These are phyloP conservation scores for Candoia aspera DNA, from an alignment of 2,113 vertebrate genomes.

Conservation along the genomic window DNA sequence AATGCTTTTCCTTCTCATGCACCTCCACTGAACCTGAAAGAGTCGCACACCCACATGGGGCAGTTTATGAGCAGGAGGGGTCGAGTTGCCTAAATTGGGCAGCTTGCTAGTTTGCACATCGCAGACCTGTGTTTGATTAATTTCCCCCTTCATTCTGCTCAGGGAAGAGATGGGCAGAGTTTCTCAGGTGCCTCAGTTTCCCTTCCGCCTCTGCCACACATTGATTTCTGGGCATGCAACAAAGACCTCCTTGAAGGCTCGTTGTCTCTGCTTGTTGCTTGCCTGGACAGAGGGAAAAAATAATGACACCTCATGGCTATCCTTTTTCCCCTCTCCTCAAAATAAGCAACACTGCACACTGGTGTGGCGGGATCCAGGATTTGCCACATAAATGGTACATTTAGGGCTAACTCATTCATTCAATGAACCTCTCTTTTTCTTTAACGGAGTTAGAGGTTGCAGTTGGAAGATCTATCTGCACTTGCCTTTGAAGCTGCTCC, in stretches of 20 bases:
- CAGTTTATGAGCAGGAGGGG: not conserved
- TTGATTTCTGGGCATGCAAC: not conserved
- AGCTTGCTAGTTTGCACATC: not conserved
- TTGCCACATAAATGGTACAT: not conserved
- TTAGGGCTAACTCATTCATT: not conserved
- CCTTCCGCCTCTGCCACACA: not conserved
- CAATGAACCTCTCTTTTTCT: no score
- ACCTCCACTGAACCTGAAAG: not conserved
- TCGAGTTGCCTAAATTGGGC: not conserved
- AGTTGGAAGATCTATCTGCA: no score
- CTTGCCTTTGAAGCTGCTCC: no score
- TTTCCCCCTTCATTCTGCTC: not conserved
- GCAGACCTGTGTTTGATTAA: not conserved
- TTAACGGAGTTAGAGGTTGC: no score
- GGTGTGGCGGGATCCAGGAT: not conserved
- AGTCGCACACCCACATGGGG: not conserved
- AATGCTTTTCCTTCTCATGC: not conserved
- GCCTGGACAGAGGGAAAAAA: not conserved
- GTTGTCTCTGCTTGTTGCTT: not conserved
- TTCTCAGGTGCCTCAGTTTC: not conserved
- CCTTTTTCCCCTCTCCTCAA: not conserved
- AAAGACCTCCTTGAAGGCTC: not conserved
- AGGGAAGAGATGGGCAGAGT: not conserved
- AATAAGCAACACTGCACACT: not conserved
- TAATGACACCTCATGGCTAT: not conserved